phyloP scores from a whole-genome alignment of 2,888 invertebrate genomes.

The Agriotes lineatus region DNA sequence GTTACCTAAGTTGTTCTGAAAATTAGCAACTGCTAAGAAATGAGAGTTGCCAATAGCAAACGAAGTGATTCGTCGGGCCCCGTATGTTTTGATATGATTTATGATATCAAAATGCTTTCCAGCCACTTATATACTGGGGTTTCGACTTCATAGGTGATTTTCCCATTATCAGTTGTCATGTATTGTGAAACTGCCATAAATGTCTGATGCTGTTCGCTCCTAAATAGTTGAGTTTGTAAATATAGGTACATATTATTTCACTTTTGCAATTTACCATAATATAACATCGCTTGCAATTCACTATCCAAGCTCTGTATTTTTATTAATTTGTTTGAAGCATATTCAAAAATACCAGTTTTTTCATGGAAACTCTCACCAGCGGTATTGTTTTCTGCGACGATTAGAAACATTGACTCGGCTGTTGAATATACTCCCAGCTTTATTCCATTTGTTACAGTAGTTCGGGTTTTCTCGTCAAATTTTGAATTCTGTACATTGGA shows the following conservation, averaged over 20 bases:
- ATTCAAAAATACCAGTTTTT: constrained; percentile 58
- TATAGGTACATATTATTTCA: too few species aligned
- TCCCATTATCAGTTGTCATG: constrained; percentile 20
- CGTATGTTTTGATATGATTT: constrained; percentile 66
- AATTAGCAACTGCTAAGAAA: constrained; percentile 70
- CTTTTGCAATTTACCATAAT: constrained; percentile 57
- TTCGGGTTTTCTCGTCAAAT: constrained; percentile 46
- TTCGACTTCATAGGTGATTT: constrained; percentile 49
- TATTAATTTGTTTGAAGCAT: constrained; percentile 52
- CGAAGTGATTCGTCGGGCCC: constrained; percentile 66
- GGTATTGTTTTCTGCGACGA: constrained; percentile 56
- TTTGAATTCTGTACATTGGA: background rate
- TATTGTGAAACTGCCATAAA: constrained; percentile 52
- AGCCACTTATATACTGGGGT: constrained; percentile 69
- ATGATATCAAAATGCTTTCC: constrained; percentile 70
- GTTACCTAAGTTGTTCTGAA: constrained; percentile 64
- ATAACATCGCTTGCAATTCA: constrained; percentile 56
- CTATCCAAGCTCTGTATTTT: constrained; percentile 60
- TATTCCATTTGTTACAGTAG: constrained; percentile 46
- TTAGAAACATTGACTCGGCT: constrained; percentile 55
- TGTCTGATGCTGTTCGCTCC: constrained; percentile 51
- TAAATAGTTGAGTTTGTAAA: constrained; percentile 34
- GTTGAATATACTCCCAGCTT: constrained; percentile 52
- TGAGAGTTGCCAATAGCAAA: constrained; percentile 68
- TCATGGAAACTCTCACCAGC: constrained; percentile 44